phyloP scores from a whole-genome alignment of 2,113 vertebrate species.

The Daubentonia madagascariensis region DNA sequence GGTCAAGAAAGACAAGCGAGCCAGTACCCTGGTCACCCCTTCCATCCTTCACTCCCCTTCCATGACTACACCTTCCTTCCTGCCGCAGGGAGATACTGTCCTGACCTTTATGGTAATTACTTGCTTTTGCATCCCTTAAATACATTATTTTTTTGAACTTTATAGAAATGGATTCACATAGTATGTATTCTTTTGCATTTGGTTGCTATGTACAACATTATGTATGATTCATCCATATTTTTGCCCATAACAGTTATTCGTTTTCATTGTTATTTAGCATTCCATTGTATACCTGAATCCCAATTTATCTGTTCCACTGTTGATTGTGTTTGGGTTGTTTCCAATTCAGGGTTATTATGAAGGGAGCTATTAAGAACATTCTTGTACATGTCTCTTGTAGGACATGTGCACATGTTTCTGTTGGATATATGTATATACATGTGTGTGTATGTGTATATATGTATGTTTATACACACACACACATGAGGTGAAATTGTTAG shows the following conservation, averaged over 20 bases:
- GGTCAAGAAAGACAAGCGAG: accelerated
- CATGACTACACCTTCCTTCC: not conserved
- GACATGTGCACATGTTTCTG: not conserved
- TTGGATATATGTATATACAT: accelerated
- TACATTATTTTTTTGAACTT: not conserved
- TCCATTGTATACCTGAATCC: not conserved
- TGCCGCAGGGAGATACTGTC: not conserved
- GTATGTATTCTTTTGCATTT: not conserved
- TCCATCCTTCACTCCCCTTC: accelerated
- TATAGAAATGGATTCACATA: not conserved
- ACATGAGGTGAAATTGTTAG: too few species aligned
- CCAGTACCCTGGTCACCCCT: accelerated
- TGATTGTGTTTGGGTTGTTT: not conserved
- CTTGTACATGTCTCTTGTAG: not conserved
- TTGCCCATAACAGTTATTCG: accelerated
- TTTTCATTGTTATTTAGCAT: too few species aligned
- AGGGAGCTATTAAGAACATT: not conserved
- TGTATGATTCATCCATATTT: accelerated
- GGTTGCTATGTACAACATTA: accelerated
- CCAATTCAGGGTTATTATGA: not conserved
- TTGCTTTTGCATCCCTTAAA: not conserved
- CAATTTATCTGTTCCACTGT: not conserved
- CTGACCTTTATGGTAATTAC: not conserved
- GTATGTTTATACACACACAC: accelerated
- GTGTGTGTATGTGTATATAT: accelerated